Evolutionary conservation across 2,113 vertebrate genomes (phyloP).

Genomic region (Urocolius indicus): DNA sequence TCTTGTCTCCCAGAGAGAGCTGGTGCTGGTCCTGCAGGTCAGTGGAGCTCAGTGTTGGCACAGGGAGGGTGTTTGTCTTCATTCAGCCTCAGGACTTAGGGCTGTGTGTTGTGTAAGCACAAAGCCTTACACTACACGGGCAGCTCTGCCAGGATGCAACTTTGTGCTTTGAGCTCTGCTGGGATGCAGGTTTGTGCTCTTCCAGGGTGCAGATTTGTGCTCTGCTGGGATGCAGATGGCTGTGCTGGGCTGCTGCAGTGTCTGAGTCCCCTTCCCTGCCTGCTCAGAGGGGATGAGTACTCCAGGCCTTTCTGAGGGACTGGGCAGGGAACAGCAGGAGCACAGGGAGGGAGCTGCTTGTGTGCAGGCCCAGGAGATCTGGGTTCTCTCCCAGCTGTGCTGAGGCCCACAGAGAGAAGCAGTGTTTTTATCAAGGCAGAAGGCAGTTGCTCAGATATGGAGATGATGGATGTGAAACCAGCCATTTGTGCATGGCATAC

Average conservation of each 20-base stretch:
- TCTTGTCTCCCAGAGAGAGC: not conserved
- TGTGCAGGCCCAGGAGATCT: not conserved
- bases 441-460: rapidly evolving
- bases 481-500: rapidly evolving
- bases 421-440: not conserved
- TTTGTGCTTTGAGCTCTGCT: no score
- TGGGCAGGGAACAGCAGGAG: not conserved
- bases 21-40: rapidly evolving
- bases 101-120: not conserved
- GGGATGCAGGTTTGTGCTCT: no score
- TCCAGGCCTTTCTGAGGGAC: not conserved
- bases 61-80: not conserved
- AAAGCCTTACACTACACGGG: no score
- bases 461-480: not conserved
- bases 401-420: not conserved
- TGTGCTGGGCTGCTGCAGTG: rapidly evolving
- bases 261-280: not conserved
- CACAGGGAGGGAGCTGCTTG: not conserved
- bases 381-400: not conserved
- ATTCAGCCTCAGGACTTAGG: not conserved
- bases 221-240: not conserved
- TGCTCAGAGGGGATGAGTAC: rapidly evolving
- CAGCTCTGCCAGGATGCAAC: no score
- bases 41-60: not conserved
- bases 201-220: no score